Evolutionary conservation across 2,797 vertebrate genomes (phyloP), one percentile per base, ranked within the genome.

Genomic region (Epinephelus malabaricus): DNA sequence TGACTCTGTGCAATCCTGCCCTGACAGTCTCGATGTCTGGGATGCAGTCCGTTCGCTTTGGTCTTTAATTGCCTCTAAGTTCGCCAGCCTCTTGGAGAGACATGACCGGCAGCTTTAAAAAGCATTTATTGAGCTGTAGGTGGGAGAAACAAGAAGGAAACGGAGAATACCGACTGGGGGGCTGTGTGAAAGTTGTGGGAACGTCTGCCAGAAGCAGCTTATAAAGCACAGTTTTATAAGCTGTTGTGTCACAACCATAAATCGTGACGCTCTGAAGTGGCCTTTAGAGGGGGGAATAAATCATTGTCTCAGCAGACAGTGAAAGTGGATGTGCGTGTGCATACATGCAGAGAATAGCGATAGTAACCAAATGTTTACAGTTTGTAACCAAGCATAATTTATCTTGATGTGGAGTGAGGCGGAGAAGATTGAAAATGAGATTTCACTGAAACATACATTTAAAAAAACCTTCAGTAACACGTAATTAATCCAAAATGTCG

Each of bases 191-290:
- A 87, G 80, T 69, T 86, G 78, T 84, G 83, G 74, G 86, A 94
- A 91, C 70, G 79, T 23, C 47, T 61, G 73, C 85, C 83, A 86
- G 73, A 50, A 69, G 79, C 83, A 75, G 71, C 78, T 73, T 83
- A 74, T 86, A 87, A 89, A 88, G 64, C 71, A 68, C 63, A 27
- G 86, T 88, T 92, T 91, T 90, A 92, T 82, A 80, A 88, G 78
- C 77, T 74, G 27, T 30, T 53, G 68, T 89, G 81, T 90, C 80
- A 89, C 45, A 63, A 3, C 43, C 81, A 83, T 92, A 90, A 92
- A 91, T 92, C 34, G 34, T 69, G 69, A 81, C 17, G 46, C 62
- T 83, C 63, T 77, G 50, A 82, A 68, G 76, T 75, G 78, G 70
- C 72, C 74, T 91, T 89, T 78, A 85, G 27, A 78, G 80, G 17